These are phyloP conservation scores for Parambassis ranga DNA, from an alignment of 2,797 vertebrate species.

Conservation along the genomic window DNA sequence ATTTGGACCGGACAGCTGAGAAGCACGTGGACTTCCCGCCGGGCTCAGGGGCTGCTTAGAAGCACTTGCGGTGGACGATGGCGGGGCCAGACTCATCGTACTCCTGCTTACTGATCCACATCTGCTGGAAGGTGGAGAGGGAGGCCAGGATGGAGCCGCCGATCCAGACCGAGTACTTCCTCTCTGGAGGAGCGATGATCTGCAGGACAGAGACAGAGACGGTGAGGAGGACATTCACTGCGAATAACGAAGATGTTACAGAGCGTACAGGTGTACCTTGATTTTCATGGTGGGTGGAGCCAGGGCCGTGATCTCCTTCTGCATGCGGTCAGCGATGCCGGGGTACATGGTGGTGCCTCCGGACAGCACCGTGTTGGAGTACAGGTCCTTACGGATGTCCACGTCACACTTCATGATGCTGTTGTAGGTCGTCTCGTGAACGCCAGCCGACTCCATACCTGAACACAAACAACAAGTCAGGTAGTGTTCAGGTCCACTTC, in stretches of 20 bases:
- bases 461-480: background rate
- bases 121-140: conserved; percentile 96
- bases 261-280: conserved; percentile 24
- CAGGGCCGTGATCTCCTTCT: conserved; percentile 90
- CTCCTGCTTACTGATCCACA: conserved; percentile 86
- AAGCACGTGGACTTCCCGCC: rapidly evolving
- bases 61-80: conserved; percentile 81
- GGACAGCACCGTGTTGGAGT: conserved; percentile 91
- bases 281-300: conserved; percentile 73
- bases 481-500: rapidly evolving
- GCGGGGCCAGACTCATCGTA: conserved; percentile 77
- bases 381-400: conserved; percentile 92
- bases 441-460: conserved; percentile 74
- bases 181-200: conserved; percentile 95
- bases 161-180: conserved; percentile 99
- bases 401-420: conserved; percentile 77
- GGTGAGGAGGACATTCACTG: rapidly evolving
- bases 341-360: conserved; percentile 95
- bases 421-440: conserved; percentile 76
- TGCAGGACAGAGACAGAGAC: conserved; percentile 55
- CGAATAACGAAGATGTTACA: background rate
- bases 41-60: conserved; percentile 47
- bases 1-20: background rate
- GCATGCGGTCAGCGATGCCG: conserved; percentile 93
- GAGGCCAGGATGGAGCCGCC: conserved; percentile 99